Conservation (phyloP, 2,888 invertebrate genomes). For the Caenorhabditis wallacei region DNA sequence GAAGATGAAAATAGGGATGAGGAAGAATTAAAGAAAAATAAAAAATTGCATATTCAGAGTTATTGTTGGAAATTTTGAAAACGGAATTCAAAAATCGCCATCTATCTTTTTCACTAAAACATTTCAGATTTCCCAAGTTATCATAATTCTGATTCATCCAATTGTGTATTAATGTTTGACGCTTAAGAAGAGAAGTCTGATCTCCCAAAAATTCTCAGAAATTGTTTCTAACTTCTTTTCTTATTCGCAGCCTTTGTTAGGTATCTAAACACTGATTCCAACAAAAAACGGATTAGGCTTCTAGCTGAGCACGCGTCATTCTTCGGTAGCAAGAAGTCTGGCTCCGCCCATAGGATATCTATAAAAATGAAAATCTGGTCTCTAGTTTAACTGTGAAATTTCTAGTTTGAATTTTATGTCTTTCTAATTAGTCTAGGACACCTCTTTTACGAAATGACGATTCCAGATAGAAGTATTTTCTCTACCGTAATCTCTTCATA, state of each 20-base stretch:
- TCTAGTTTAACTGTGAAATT: too few relatives aligned
- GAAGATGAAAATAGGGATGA: neutral
- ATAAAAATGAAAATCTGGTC: neutral
- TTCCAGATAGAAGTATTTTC: too few relatives aligned
- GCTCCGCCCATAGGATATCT: conserved; percentile 1
- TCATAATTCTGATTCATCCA: neutral
- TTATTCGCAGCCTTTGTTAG: conserved; percentile 9
- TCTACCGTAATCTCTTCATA: too few relatives aligned
- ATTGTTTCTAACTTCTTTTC: neutral
- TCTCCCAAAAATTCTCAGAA: conserved; percentile 12
- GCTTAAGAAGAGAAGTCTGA: neutral
- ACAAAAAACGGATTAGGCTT: conserved; percentile 15
- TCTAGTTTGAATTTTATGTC: too few relatives aligned
- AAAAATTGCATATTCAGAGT: too few relatives aligned
- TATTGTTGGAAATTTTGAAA: too few relatives aligned
- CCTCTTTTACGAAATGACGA: too few relatives aligned
- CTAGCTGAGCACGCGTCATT: conserved; percentile 1
- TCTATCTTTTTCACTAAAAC: too few relatives aligned
- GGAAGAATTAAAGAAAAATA: neutral
- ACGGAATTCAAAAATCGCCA: too few relatives aligned
- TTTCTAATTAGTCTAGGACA: too few relatives aligned
- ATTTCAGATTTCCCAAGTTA: too few relatives aligned
- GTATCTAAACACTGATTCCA: conserved; percentile 11
- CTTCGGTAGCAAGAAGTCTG: conserved; percentile 7
- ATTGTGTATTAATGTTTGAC: neutral